Evolutionary conservation across 2,888 invertebrate species (phyloP), one percentile per base, ranked within the genome.

Genomic region (Synanthedon tipuliformis): DNA sequence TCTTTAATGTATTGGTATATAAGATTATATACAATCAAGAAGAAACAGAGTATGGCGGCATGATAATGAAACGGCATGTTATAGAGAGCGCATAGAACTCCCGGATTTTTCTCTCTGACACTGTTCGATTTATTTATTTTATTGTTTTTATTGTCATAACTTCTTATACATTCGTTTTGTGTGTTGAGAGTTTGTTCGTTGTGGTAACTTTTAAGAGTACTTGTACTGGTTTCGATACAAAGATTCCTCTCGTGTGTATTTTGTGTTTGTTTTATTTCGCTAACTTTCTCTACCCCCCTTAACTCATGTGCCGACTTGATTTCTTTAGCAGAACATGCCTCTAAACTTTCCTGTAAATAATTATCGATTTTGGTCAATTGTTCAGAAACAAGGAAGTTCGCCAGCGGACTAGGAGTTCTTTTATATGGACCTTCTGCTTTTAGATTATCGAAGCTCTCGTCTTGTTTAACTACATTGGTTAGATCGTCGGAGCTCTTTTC

Each of bases 31-130:
- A 86, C 75, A 78, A 88, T 85, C 73, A 88, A 78, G 63, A 88
- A 68, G 65, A 86, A 76, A 78, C 88, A 88, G 64, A 88, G 60
- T 65, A 88, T 81, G 58, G 80, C 79, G 63, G 88, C 87, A 65
- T 88, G 87, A 74, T 88, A 88, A 74, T 88, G 88, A 70, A 83
- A 75, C 58, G 88, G 88, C 82, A 88, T 79, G 61, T 82, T 84
- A 69, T 75, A 82, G 64, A 88, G 75, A 69, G 71, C 71, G 60
- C 71, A 71, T 56, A 81, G 63, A 58, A 86, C 68, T 70, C 84
- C 78, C 53, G 61, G 65, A 50, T 64, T 69, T 63, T 70, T 75
- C 56, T 66, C 70, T 61, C 67, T 68, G 68, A 74, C 76, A 79
- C 80, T 81, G 75, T 77, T 77, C 73, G 65, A 50, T 65, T 71